Base-by-base conservation (phyloP, 1,140 invertebrate genomes). In the Babylonia areolata region DNA sequence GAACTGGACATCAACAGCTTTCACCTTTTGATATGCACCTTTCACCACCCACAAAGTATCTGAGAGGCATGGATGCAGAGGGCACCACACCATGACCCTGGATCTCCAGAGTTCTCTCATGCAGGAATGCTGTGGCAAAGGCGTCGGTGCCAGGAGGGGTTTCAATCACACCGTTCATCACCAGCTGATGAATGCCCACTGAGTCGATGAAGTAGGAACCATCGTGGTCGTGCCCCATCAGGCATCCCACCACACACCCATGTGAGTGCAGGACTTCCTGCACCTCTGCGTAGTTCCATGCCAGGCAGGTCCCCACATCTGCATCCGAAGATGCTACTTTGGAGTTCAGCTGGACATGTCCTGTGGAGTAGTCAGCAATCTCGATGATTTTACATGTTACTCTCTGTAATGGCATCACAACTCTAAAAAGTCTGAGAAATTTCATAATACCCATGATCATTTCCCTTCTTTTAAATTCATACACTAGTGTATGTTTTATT, bases 281-380 rank as follows among this genome's bases (percentile, higher is more conserved):
- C 12, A 94, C 87, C 84, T 93, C 91, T 23, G 91, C 84, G 85
- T 91, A 92, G 86, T 94, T 94, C 93, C 93, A 94, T 0, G 89
- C 64, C n/a, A 94, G 51, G 83, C 90, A 91, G 31, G 85, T 77
- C 1, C 75, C 35, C 33, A 51, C 83, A 39, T n/a, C 28, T 28
- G n/a, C n/a, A n/a, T n/a, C n/a, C n/a, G n/a, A n/a, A 17, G 37
- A 23, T 31, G 85, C 69, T 92, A 88, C 73, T 39, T 88, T 81
- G 40, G 90, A 89, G 73, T 88, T 89, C 39, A 94, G 39, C 12
- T 92, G 91, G 40, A 91, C 88, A 85, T 94, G 94, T 35, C 93
- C 93, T 92, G 81, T 46, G n/a, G n/a, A n/a, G n/a, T n/a, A n/a
- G n/a, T n/a, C n/a, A n/a, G n/a, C n/a, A n/a, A n/a, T n/a, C n/a